Evolutionary conservation across 2,113 vertebrate genomes (phyloP), one percentile per base, ranked within the genome.

Genomic region (Aphelocoma coerulescens): DNA sequence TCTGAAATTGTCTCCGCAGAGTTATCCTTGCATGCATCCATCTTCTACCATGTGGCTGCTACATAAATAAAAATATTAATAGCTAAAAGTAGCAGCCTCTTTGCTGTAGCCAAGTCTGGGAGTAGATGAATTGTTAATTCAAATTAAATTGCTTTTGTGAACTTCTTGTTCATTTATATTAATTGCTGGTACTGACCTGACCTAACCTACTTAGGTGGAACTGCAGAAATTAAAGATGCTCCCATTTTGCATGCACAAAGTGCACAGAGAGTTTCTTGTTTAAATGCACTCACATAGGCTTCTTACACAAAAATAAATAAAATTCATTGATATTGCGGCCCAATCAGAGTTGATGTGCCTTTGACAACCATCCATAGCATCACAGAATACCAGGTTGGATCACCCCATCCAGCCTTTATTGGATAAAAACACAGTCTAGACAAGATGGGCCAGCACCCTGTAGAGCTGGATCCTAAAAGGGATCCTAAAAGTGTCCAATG

Each of bases 101-200:
- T 72, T 59, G 59, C 65, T 71, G 57, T 28, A 68, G 61, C 35
- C 43, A 89, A 84, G 48, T 41, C 54, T 87, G 73, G 57, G 61
- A 91, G 73, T 51, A 63, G 80, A 87, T 65, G 32, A 95, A 84
- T 79, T 93, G 91, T 91, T 95, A 96, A 95, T 93, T 91, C 76
- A 92, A 91, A 69, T 88, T 83, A 95, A 96, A 93, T 96, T 95
- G 76, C 79, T 93, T 95, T 96, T 92, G 92, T 95, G 88, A 91
- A 92, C 92, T 96, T 94, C 88, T 88, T 91, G 85, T 94, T 96
- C 95, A 89, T 91, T 95, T 96, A 61, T 96, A 90, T 96, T 93
- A 95, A 93, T 95, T 96, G 83, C 88, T 93, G 94, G 80, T 94
- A 35, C 72, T 92, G 93, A 93, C 89, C 95, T 92, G 77, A 85